Base-by-base conservation (phyloP, 2,113 vertebrate genomes). In the Caranx ignobilis region DNA sequence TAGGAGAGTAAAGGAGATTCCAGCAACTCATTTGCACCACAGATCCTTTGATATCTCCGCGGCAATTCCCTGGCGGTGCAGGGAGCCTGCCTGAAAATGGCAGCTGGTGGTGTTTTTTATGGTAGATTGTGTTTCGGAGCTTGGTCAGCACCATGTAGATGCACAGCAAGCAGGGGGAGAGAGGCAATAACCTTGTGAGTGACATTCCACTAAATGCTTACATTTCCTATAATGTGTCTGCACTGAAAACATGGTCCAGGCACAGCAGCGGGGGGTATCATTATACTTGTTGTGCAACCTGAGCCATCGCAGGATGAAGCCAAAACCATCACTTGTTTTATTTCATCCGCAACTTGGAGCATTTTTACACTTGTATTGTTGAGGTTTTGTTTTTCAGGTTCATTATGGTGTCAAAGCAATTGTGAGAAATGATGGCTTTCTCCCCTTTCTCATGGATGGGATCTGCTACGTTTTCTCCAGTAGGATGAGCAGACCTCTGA, bases 131-230 rank as follows among this genome's bases (percentile, higher is more conserved):
- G 92, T 95, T 95, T 94, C 93, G 12, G 56, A 85, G 91, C 94
- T 92, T 90, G 93, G 94, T 94, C 95, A 95, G 94, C 93, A 93
- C 69, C 90, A 84, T 91, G 89, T 86, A 91, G 93, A 93, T 93
- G 91, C 91, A 79, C 85, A 88, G 92, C 92, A 87, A 92, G 91
- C 87, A 90, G 84, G 71, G 69, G 71, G 64, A 77, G 79, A 79
- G 87, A 91, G 80, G 86, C 86, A 84, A 61, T 95, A 93, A 95
- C 95, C 94, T 95, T 95, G 93, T 89, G 90, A 93, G 91, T 94
- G 93, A 94, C 94, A 92, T 95, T 93, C 85, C n/a, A 75, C 92
- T 93, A 88, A 95, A 93, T 75, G 88, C 90, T 90, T 92, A 90
- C 91, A 92, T 94, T 92, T 93, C 87, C 90, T 86, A 86, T 92